A percentile compares a stretch with the other conserved stretches of the same genome.
phyloP scores from a whole-genome alignment of 2,113 vertebrate species.

The Poecilia latipinna region DNA sequence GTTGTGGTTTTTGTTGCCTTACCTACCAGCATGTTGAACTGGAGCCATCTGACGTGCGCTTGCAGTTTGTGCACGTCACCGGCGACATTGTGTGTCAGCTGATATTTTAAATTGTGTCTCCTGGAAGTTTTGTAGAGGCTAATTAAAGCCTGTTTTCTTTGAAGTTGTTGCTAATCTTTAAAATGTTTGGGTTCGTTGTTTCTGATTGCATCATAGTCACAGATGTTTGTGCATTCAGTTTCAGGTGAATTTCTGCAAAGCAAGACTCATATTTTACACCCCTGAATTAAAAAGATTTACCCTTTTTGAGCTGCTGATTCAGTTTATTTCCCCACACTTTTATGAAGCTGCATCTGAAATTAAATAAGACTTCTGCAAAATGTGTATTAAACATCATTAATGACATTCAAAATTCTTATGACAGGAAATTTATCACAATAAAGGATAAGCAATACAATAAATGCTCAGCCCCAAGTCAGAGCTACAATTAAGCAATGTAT shows the following conservation, averaged over 20 bases:
- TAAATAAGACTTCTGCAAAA: background rate
- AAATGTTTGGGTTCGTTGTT: background rate
- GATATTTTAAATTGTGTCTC: background rate
- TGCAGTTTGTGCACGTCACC: conserved; percentile 19
- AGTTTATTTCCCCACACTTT: background rate
- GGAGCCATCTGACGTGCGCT: conserved; percentile 33
- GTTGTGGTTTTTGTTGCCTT: conserved; percentile 46
- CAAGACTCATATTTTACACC: background rate
- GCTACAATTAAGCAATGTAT: too few relatives aligned
- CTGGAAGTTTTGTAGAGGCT: background rate
- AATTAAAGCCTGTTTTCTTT: background rate
- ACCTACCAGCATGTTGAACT: conserved; percentile 1
- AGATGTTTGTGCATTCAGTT: too few relatives aligned
- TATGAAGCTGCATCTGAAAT: background rate
- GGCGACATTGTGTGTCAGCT: conserved; percentile 23
- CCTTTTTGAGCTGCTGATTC: background rate
- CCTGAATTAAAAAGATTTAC: background rate
- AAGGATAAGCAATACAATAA: too few relatives aligned
- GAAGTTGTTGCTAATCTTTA: background rate
- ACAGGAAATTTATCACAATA: too few relatives aligned
- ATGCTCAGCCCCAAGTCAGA: too few relatives aligned
- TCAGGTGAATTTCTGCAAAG: background rate
- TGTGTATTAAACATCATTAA: background rate
- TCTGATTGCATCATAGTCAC: background rate
- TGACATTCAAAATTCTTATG: too few relatives aligned